phyloP scores from a whole-genome alignment of 2,113 vertebrate species.

The Salvator merianae region DNA sequence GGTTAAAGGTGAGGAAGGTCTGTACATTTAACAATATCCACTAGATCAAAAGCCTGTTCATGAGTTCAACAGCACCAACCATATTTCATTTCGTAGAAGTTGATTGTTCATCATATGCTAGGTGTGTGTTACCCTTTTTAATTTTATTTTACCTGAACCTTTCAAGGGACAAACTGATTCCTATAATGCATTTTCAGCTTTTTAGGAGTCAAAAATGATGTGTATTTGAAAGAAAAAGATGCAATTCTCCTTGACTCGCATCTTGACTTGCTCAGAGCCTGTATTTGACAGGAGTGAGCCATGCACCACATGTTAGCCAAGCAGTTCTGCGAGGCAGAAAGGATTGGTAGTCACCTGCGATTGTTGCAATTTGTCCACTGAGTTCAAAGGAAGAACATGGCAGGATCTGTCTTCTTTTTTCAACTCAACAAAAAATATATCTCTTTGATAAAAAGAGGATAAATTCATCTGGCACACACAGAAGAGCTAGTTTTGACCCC shows the following conservation, averaged over 20 bases:
- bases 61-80: neutral
- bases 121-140: neutral
- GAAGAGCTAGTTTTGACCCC: neutral
- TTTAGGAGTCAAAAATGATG: neutral
- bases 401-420: neutral
- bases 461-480: neutral
- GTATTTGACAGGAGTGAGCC: slow-evolving; percentile 9
- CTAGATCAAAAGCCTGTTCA: neutral
- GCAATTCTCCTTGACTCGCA: neutral
- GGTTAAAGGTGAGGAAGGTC: neutral
- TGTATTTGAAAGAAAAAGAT: neutral
- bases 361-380: neutral
- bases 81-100: neutral
- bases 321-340: neutral
- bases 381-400: neutral
- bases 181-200: neutral
- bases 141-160: neutral
- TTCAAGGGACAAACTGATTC: neutral
- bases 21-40: neutral
- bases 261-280: neutral
- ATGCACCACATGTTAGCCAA: neutral
- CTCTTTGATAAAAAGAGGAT: neutral
- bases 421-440: neutral
- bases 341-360: neutral
- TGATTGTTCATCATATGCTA: neutral